Evolutionary conservation across 1,140 invertebrate genomes (phyloP).

Genomic region (Papilio polyxenes): DNA sequence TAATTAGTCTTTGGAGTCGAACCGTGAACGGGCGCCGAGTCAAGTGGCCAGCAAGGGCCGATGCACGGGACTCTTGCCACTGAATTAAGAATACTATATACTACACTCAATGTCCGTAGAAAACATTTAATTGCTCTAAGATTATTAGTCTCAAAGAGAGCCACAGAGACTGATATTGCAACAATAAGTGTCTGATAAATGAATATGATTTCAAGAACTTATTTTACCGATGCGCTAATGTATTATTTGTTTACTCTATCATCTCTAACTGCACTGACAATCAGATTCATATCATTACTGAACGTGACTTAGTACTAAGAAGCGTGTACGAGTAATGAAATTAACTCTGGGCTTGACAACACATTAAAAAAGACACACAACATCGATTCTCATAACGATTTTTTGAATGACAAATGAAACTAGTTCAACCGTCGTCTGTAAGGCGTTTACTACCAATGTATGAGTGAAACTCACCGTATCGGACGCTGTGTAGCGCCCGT

Average conservation of each 20-base stretch:
- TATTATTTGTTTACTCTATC: too few species aligned
- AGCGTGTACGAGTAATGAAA: not conserved
- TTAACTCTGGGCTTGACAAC: not conserved
- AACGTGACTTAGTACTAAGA: constrained; percentile 6
- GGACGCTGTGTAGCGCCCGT: constrained; percentile 77
- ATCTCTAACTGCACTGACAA: too few species aligned
- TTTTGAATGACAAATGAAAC: not conserved
- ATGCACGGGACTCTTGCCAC: constrained; percentile 44
- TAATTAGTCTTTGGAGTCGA: constrained; percentile 69
- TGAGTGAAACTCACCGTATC: constrained; percentile 74
- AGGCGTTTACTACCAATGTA: constrained; percentile 43
- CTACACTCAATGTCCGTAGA: constrained; percentile 21
- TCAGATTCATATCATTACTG: too few species aligned
- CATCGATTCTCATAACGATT: not conserved
- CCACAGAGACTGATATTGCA: not conserved
- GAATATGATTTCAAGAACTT: not conserved
- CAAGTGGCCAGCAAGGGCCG: constrained; percentile 46
- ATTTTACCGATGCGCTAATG: too few species aligned
- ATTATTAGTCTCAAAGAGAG: not conserved
- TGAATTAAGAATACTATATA: constrained; percentile 37
- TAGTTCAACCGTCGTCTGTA: not conserved
- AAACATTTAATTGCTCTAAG: constrained; percentile 27
- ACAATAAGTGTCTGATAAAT: not conserved
- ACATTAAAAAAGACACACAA: not conserved
- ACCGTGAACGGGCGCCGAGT: constrained; percentile 58